A percentile compares a stretch with the other conserved stretches of the same genome.
Evolutionary conservation across 92 coral and sea anemone species (phyloP).

Genomic region (Scolanthus callimorphus): DNA sequence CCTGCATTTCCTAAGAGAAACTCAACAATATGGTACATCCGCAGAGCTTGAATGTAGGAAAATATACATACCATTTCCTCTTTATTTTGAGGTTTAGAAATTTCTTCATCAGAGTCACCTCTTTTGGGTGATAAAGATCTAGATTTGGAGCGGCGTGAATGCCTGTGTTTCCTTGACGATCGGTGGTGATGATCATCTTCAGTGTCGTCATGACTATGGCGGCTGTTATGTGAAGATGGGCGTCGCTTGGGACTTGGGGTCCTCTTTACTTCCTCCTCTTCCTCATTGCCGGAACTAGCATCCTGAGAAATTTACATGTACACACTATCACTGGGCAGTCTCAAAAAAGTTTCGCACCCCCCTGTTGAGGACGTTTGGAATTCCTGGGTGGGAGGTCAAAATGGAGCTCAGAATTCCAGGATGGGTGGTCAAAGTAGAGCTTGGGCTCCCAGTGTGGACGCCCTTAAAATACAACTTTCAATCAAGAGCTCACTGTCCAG

Average conservation of each 20-base stretch:
- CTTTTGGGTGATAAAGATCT: slow-evolving; percentile 26
- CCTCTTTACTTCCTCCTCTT: background rate
- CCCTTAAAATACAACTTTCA: too few species aligned
- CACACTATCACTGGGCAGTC: too few species aligned
- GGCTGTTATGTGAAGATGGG: background rate
- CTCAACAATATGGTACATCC: too few species aligned
- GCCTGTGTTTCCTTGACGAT: slow-evolving; percentile 18
- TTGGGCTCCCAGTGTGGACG: too few species aligned
- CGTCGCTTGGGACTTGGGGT: background rate
- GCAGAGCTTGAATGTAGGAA: too few species aligned
- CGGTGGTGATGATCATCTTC: slow-evolving; percentile 8
- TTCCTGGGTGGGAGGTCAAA: too few species aligned
- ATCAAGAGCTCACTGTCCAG: too few species aligned
- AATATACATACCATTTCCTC: slow-evolving; percentile 56
- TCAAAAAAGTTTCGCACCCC: too few species aligned
- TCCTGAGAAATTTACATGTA: background rate
- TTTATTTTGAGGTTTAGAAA: slow-evolving; percentile 62
- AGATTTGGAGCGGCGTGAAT: slow-evolving; percentile 20
- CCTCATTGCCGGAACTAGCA: background rate
- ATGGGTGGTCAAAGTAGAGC: too few species aligned
- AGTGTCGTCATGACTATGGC: background rate
- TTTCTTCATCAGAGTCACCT: slow-evolving; percentile 71
- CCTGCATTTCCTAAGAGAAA: too few species aligned
- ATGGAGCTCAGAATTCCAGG: too few species aligned
- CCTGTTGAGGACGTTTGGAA: background rate